Percentiles rank a stretch among this genome's conserved stretches.
phyloP scores from a whole-genome alignment of 2,888 invertebrate genomes.

The Leuctra nigra region DNA sequence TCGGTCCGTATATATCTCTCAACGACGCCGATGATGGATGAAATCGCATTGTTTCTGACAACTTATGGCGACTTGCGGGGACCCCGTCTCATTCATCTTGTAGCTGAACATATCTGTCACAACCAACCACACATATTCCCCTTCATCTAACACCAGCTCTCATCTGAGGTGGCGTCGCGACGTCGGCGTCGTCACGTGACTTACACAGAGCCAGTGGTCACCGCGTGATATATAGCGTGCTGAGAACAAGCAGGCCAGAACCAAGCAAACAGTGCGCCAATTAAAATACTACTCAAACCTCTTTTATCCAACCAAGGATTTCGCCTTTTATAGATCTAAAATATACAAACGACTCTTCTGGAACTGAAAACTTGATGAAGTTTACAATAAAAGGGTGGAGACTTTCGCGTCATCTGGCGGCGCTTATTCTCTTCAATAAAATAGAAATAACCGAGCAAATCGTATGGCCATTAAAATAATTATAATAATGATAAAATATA shows the following conservation, averaged over 20 bases:
- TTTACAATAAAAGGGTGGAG: constrained; percentile 25
- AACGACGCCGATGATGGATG: not conserved
- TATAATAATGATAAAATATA: constrained; percentile 18
- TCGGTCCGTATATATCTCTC: not conserved
- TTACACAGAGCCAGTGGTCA: not conserved
- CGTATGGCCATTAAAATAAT: constrained; percentile 19
- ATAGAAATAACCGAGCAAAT: constrained; percentile 7
- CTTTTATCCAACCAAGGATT: constrained; percentile 12
- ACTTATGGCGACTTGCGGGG: constrained; percentile 15
- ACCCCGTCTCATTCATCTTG: constrained; percentile 17
- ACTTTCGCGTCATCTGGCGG: constrained; percentile 19
- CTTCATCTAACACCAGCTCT: not conserved
- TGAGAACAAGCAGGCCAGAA: constrained; percentile 1
- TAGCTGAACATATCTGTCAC: constrained; percentile 10
- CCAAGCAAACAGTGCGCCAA: constrained; percentile 4
- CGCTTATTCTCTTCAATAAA: constrained; percentile 8
- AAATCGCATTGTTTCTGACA: constrained; percentile 11
- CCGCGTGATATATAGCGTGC: not conserved
- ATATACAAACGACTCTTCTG: constrained; percentile 23
- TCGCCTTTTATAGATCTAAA: constrained; percentile 18
- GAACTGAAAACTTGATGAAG: constrained; percentile 22
- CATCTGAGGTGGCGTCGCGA: constrained; percentile 5
- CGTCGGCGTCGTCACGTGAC: not conserved
- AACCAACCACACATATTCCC: constrained; percentile 1
- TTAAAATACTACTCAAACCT: constrained; percentile 16